Base-by-base conservation (phyloP, 2,113 vertebrate genomes). In the Periophthalmodon schlosseri region DNA sequence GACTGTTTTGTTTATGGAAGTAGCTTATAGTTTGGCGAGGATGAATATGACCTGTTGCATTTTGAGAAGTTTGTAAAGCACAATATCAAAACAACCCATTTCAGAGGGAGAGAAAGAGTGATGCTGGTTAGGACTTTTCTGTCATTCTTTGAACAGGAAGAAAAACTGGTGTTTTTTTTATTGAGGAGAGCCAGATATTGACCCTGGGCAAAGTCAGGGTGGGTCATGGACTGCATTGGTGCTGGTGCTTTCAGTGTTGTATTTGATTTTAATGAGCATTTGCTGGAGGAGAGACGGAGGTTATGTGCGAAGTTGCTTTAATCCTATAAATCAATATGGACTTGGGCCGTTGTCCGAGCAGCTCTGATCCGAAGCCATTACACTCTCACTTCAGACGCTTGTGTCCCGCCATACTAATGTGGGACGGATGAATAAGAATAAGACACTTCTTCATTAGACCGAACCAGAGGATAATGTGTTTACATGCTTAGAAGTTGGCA, bases 141-240 rank as follows among this genome's bases (percentile, higher is more conserved):
- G 39, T 44, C 39, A 10, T 44, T 34, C n/a, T 49, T 5, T 34
- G 2, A n/a, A 67, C 24, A 58, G 28, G 64, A 65, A 52, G 67
- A 11, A 13, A n/a, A 72, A n/a, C 18, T 39, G 18, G 9, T 64
- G 24, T 28, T 61, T 7, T 34, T 3, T 9, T 44, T 36, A 64
- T 64, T 36, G 28, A 10, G 16, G 8, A 15, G 13, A 18, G 15
- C 7, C 0, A 5, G 16, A 34, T 63, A 14, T 15, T 63, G 63
- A 65, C 34, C 34, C 61, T 63, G 69, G 21, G 70, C 71, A 61
- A 23, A 39, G 63, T 68, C 54, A 39, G 84, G 74, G 76, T 74
- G 69, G 68, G 73, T 28, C 73, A 72, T 16, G 65, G 54, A 49
- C 36, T 34, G 13, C 10, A 13, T 24, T 34, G 7, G 28, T 63